Percentiles rank a stretch among this genome's conserved stretches.
These are phyloP conservation scores for Nemotelus pantherinus DNA, from an alignment of 2,888 invertebrate species.

Conservation along the genomic window DNA sequence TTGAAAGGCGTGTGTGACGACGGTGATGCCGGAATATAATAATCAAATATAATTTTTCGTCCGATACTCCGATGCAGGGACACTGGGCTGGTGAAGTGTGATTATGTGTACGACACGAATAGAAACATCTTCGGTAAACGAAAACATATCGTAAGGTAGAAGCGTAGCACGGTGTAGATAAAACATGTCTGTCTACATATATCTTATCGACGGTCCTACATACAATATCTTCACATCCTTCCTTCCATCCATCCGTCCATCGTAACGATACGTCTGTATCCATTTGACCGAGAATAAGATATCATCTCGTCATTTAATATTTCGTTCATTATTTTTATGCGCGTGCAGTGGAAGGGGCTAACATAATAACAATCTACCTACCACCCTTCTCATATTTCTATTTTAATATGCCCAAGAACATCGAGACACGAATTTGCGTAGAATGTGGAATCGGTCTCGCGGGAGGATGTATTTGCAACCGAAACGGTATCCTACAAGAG, in stretches of 20 bases:
- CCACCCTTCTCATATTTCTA: slow-evolving; percentile 49
- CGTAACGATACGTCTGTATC: slow-evolving; percentile 33
- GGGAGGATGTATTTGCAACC: not conserved
- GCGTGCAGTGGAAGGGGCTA: slow-evolving; percentile 40
- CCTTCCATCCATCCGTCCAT: not conserved
- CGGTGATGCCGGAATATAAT: slow-evolving; percentile 15
- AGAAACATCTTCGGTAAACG: not conserved
- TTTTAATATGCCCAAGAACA: slow-evolving; percentile 48
- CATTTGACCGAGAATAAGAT: slow-evolving; percentile 51
- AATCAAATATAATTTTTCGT: slow-evolving; percentile 36
- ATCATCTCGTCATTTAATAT: slow-evolving; percentile 52
- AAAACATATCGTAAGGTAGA: not conserved
- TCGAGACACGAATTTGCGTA: slow-evolving; percentile 18
- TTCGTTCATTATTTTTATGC: slow-evolving; percentile 51
- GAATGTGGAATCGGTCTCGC: not conserved
- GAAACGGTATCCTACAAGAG: not conserved
- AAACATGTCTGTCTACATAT: too few relatives aligned
- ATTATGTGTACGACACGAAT: slow-evolving; percentile 11
- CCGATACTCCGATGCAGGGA: not conserved
- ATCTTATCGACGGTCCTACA: too few relatives aligned
- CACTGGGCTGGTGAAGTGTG: not conserved
- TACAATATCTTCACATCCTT: slow-evolving; percentile 3
- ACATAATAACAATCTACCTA: slow-evolving; percentile 46
- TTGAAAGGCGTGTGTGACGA: slow-evolving; percentile 28
- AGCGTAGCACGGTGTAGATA: not conserved